These are phyloP conservation scores for Heliconius melpomene DNA, from an alignment of 1,140 invertebrate genomes.

Conservation along the genomic window DNA sequence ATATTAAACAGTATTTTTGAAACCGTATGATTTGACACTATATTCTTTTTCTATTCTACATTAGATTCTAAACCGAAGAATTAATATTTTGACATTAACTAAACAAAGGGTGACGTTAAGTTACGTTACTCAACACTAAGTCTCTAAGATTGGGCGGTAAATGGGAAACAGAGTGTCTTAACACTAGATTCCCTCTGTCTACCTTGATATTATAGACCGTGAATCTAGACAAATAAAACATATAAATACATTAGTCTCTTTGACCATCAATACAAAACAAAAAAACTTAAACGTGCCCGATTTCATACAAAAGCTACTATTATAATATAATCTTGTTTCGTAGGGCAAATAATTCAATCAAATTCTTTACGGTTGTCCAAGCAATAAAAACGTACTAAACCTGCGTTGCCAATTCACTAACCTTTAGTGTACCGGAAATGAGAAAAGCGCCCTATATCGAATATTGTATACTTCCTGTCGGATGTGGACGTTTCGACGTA, in stretches of 20 bases:
- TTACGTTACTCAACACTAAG: too few species aligned
- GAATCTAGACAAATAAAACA: not conserved
- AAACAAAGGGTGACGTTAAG: too few species aligned
- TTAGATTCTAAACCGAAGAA: too few species aligned
- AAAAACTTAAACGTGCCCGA: not conserved
- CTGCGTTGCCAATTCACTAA: conserved; percentile 7
- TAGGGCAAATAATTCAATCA: conserved; percentile 5
- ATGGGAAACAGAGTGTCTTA: too few species aligned
- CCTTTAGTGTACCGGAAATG: conserved; percentile 12
- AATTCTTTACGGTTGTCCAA: not conserved
- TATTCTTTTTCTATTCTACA: too few species aligned
- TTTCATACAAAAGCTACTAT: not conserved
- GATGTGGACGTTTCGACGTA: not conserved
- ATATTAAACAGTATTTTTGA: too few species aligned
- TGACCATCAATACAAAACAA: not conserved
- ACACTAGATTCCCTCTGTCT: too few species aligned
- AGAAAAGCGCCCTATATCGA: conserved; percentile 3
- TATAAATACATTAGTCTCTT: not conserved
- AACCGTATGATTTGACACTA: too few species aligned
- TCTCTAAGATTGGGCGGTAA: too few species aligned
- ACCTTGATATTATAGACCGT: too few species aligned
- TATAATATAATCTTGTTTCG: not conserved
- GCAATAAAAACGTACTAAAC: not conserved
- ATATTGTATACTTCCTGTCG: conserved; percentile 9
- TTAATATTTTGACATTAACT: too few species aligned